Evolutionary conservation across 1,140 invertebrate genomes (phyloP), one percentile per base, ranked within the genome.

Genomic region (Battus philenor): DNA sequence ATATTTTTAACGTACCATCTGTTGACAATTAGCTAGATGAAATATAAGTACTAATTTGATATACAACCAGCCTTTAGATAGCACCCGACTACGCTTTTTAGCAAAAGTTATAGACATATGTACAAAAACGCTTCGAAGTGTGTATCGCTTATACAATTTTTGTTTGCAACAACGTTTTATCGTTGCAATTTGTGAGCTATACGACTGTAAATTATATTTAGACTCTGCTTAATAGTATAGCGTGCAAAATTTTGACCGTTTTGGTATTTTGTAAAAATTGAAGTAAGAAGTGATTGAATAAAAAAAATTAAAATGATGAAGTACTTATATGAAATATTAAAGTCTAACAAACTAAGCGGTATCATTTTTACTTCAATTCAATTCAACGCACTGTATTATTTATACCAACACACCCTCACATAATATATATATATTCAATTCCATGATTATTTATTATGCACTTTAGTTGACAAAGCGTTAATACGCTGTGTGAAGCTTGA

Each of bases 61-160:
- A 10, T 10, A 30, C 9, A 30, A 41, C 2, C 3, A 29, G 24
- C 38, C 15, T 27, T 41, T 41, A 41, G 38, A 41, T 29, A 41
- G 38, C 38, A 27, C 7, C 38, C 15, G 24, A 29, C 12, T 17
- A 16, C n/a, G 38, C 38, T 41, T 27, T 6, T 8, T 38, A 24
- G 34, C 18, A 3, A 12, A 22, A 38, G 34, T 26, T 39, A 3
- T 41, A 27, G 24, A 41, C 24, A 27, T 27, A 8, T 41, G 38
- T 41, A 41, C 24, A 41, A 29, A 41, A 29, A 27, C 24, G 38
- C 38, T 41, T 41, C 38, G 15, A 41, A 26, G 24, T 41, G 38
- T 41, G 38, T 13, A 41, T 26, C 26, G 38, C 38, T 41, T 41
- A 29, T 41, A 41, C 24, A 41, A 10, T 16, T 27, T 39, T 27